phyloP scores from a whole-genome alignment of 1,140 invertebrate species.

The Aphelenchoides fujianensis region DNA sequence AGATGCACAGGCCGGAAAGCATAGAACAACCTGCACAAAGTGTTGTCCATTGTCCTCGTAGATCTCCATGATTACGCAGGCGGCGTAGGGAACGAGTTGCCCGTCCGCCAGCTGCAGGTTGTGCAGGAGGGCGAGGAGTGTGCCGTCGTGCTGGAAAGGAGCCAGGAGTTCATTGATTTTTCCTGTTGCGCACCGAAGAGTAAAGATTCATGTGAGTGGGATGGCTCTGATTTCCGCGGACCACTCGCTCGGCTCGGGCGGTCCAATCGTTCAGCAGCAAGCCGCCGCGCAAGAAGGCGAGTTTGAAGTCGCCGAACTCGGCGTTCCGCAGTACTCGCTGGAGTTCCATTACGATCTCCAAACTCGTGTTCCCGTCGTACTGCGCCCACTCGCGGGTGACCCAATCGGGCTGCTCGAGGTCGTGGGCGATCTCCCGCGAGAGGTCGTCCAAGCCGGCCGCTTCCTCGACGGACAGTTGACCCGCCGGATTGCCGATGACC shows the following conservation, averaged over 20 bases:
- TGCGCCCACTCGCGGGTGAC: conserved; percentile 22
- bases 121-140: conserved; percentile 22
- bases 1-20: not conserved
- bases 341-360: conserved; percentile 34
- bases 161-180: not conserved
- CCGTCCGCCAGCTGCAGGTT: conserved; percentile 14
- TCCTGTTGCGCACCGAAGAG: conserved; percentile 41
- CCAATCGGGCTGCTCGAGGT: not conserved
- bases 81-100: conserved; percentile 23
- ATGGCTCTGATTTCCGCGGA: conserved; percentile 16
- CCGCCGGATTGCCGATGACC: too few species aligned
- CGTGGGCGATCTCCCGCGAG: not conserved
- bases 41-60: conserved; percentile 24
- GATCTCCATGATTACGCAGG: conserved; percentile 21
- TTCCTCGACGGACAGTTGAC: not conserved
- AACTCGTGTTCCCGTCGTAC: conserved; percentile 34
- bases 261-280: conserved; percentile 39
- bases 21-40: conserved; percentile 11
- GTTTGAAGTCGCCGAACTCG: conserved; percentile 24
- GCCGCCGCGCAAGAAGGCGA: conserved; percentile 26
- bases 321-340: conserved; percentile 21
- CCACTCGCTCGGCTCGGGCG: conserved; percentile 16
- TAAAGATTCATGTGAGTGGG: conserved; percentile 33
- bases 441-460: not conserved
- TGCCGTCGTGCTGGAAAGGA: conserved; percentile 30